Evolutionary conservation across 2,797 vertebrate genomes (phyloP), one percentile per base, ranked within the genome.

Genomic region (Mormyrops attenuatus): DNA sequence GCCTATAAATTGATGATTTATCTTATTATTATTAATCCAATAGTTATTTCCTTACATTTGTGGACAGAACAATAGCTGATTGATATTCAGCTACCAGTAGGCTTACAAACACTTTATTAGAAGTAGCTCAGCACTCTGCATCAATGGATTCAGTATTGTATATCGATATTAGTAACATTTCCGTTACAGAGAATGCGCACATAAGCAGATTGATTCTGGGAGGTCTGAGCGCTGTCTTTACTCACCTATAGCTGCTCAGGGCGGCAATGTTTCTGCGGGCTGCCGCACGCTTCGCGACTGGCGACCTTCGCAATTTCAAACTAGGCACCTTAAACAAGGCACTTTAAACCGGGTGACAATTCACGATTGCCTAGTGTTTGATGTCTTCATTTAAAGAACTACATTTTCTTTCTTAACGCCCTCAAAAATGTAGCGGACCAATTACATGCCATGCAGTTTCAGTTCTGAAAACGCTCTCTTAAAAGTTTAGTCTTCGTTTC

Each of bases 401-500:
- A 44, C 34, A 20, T 73, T 73, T 73, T 8, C 20, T 82, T 80
- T 44, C 17, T 47, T 44, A 44, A 47, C 77, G 5, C 13, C 5
- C 30, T 17, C 13, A 77, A 13, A 15, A 44, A 47, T 47, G 7
- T n/a, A n/a, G 17, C 9, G 17, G 69, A 41, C 6, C 38, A 38
- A 73, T 73, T 34, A 34, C 11, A 73, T 73, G 63, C 66, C 15
- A 73, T 17, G 77, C 41, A 82, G 77, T 20, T n/a, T 82, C 6
- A 34, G 6, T 82, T 82, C 41, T 44, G 38, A 44, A 82, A 82
- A 34, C 77, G 41, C 2, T 44, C 41, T 82, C 57, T 22, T 82
- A 82, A 82, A 82, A 82, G 77, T 82, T 82, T 82, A 82, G 77
- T 82, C 77, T 82, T 82, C 17, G 41, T 82, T 82, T 47, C 38